These are phyloP conservation scores for Rhabdomys dilectus DNA, from an alignment of 2,113 vertebrate genomes.

Conservation along the genomic window DNA sequence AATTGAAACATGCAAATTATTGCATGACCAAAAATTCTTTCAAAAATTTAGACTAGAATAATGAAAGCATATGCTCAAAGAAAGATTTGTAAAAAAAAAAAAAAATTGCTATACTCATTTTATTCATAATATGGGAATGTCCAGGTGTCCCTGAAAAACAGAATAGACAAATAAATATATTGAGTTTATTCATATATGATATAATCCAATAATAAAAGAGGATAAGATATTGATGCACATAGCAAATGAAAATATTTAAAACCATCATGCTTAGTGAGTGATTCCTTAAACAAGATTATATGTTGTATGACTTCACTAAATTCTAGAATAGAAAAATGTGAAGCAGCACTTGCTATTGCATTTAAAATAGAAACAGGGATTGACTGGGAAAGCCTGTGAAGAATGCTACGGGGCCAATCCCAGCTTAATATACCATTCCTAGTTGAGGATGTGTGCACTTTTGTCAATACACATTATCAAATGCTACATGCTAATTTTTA, in stretches of 20 bases:
- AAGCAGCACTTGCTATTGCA: background rate
- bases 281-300: background rate
- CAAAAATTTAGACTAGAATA: background rate
- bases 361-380: background rate
- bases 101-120: background rate
- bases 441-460: background rate
- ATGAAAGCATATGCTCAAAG: background rate
- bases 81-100: conserved; percentile 16
- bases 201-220: background rate
- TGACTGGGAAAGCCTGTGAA: background rate
- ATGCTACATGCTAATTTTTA: background rate
- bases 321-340: background rate
- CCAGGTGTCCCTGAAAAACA: background rate
- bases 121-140: background rate
- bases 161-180: background rate
- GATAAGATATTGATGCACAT: background rate
- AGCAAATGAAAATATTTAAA: background rate
- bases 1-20: background rate
- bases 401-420: background rate
- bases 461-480: background rate
- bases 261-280: background rate
- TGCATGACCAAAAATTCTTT: background rate
- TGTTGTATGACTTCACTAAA: background rate
- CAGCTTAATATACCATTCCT: background rate
- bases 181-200: background rate